A percentile compares a stretch with the other conserved stretches of the same genome.
Evolutionary conservation across 2,797 vertebrate species (phyloP).

Genomic region (Myripristis murdjan): DNA sequence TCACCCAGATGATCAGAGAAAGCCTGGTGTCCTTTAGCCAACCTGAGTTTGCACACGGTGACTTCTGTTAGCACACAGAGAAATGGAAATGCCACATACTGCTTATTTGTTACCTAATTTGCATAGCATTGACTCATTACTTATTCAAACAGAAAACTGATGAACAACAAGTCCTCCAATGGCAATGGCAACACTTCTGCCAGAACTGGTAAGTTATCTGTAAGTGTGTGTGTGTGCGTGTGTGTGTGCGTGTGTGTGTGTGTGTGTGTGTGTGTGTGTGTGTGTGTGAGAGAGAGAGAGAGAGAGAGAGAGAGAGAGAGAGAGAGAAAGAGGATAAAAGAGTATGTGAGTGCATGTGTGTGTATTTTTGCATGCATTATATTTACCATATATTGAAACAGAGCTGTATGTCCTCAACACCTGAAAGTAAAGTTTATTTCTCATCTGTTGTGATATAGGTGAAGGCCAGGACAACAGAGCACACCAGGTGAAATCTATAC

Average conservation of each 20-base stretch:
- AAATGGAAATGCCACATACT: background rate
- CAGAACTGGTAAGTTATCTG: slow-evolving; percentile 19
- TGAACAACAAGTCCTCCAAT: background rate
- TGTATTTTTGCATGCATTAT: too few species aligned
- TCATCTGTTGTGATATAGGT: slow-evolving; percentile 28
- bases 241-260: too few species aligned
- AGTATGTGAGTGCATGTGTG: too few species aligned
- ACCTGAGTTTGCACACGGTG: background rate
- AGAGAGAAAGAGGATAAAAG: too few species aligned
- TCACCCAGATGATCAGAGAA: background rate
- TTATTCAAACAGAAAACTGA: slow-evolving; percentile 17
- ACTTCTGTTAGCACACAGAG: background rate
- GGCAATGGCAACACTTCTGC: background rate
- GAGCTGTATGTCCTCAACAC: too few species aligned
- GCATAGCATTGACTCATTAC: background rate
- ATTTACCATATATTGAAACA: too few species aligned
- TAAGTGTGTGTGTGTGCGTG: background rate
- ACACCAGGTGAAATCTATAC: slow-evolving; percentile 47
- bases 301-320: too few species aligned
- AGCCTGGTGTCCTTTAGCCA: background rate
- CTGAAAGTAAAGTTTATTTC: background rate
- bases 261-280: background rate
- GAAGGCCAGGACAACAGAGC: slow-evolving; percentile 14
- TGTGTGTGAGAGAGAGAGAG: background rate
- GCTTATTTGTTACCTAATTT: background rate